Evolutionary conservation across 2,888 invertebrate species (phyloP).

Genomic region (Drosophila mimica): DNA sequence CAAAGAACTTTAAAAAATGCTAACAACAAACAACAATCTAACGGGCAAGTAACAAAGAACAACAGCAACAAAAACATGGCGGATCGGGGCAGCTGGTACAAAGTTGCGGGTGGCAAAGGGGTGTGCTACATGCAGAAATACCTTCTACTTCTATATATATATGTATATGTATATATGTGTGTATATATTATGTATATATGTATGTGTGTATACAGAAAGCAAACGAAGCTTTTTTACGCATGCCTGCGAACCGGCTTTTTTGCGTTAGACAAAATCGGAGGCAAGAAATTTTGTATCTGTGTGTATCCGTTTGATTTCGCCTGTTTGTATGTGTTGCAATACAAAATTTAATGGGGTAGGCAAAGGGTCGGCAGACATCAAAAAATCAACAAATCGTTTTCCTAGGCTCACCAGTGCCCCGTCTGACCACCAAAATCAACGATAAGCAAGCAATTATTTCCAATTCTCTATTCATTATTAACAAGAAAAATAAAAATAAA

Average conservation of each 20-base stretch:
- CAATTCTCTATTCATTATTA: not conserved
- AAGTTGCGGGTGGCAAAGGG: conserved; percentile 15
- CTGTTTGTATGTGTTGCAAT: conserved; percentile 53
- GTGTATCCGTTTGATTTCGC: conserved; percentile 41
- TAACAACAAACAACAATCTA: conserved; percentile 37
- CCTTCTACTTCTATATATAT: not conserved
- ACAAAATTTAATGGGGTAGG: conserved; percentile 83
- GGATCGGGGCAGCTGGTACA: conserved; percentile 36
- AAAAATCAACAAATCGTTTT: conserved; percentile 8
- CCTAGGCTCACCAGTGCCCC: conserved; percentile 32
- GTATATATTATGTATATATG: conserved; percentile 3
- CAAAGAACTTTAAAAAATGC: conserved; percentile 44
- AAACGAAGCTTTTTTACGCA: conserved; percentile 62
- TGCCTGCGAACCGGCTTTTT: conserved; percentile 78
- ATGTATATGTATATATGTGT: conserved; percentile 20
- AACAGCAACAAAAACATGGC: conserved; percentile 56
- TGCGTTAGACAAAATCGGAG: conserved; percentile 54
- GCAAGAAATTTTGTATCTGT: conserved; percentile 21
- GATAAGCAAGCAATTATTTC: conserved; percentile 45
- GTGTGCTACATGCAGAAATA: not conserved
- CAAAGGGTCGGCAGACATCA: conserved; percentile 56
- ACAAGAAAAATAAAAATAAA: not conserved
- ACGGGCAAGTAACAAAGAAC: conserved; percentile 4
- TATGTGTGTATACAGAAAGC: not conserved
- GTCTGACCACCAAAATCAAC: conserved; percentile 35